Evolutionary conservation across 2,888 invertebrate species (phyloP).

Genomic region (Hydraecia micacea): DNA sequence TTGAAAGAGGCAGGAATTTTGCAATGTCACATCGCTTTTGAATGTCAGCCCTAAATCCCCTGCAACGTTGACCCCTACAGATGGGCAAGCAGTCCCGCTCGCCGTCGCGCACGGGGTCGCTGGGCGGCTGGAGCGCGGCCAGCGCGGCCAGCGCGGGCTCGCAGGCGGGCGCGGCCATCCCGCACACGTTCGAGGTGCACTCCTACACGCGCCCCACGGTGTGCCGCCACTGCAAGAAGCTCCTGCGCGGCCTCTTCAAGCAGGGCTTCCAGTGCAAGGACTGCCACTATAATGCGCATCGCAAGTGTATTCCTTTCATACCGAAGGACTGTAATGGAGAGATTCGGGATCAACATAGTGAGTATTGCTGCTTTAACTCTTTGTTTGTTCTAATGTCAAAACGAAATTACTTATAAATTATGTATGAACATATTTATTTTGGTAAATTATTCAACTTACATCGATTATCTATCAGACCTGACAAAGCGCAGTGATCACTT

Average conservation of each 20-base stretch:
- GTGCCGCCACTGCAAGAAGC: constrained; percentile 98
- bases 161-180: constrained; percentile 82
- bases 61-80: constrained; percentile 6
- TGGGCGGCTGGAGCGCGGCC: constrained; percentile 58
- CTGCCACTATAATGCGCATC: constrained; percentile 98
- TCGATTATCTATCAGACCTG: not conserved
- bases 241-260: constrained; percentile 98
- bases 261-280: constrained; percentile 98
- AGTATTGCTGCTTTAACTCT: constrained; percentile 38
- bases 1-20: not conserved
- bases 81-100: constrained; percentile 91
- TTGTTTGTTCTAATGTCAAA: not conserved
- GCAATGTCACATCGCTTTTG: not conserved
- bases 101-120: constrained; percentile 92
- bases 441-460: no score
- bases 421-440: no score
- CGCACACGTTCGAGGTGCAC: constrained; percentile 99
- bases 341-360: constrained; percentile 90
- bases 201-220: constrained; percentile 99
- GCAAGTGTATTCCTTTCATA: constrained; percentile 97
- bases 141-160: constrained; percentile 44
- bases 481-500: not conserved
- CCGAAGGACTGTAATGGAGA: constrained; percentile 97
- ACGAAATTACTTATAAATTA: not conserved
- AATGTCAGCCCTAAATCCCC: not conserved